Evolutionary conservation across 64 coral and sea anemone species (phyloP).

Genomic region (Stichodactyla mertensii): DNA sequence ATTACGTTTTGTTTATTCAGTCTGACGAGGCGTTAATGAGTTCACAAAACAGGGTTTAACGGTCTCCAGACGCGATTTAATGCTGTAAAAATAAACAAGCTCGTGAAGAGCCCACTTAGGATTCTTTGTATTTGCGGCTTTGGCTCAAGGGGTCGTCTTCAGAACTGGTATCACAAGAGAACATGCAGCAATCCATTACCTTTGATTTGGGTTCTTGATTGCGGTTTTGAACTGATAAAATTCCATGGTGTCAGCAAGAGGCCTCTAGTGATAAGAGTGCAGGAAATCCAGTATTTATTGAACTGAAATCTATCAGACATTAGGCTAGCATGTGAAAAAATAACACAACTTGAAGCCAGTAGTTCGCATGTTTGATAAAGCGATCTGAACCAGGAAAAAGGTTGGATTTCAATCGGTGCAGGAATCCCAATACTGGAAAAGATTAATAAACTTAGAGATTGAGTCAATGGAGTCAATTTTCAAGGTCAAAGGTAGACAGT

Average conservation of each 20-base stretch:
- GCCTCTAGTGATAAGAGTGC: background rate
- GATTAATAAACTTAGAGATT: too few relatives aligned
- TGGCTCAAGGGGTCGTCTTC: background rate
- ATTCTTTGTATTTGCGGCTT: background rate
- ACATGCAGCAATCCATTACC: background rate
- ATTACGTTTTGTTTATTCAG: background rate
- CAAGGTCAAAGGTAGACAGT: too few relatives aligned
- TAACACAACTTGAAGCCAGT: too few relatives aligned
- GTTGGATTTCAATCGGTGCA: too few relatives aligned
- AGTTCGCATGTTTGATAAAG: too few relatives aligned
- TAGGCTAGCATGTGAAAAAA: too few relatives aligned
- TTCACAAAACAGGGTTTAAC: background rate
- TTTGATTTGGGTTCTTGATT: background rate
- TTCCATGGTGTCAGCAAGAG: background rate
- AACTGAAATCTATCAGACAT: background rate
- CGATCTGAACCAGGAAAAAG: too few relatives aligned
- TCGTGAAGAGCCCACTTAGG: background rate
- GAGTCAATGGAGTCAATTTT: too few relatives aligned
- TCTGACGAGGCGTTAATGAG: constrained; percentile 4
- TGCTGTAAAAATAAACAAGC: background rate
- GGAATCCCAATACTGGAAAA: too few relatives aligned
- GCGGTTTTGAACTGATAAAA: background rate
- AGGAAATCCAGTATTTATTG: constrained; percentile 1
- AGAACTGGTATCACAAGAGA: background rate
- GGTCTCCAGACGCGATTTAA: constrained; percentile 10